A percentile compares a stretch with the other conserved stretches of the same genome.
These are phyloP conservation scores for Drosophila nikananu DNA, from an alignment of 1,140 invertebrate genomes.

Conservation along the genomic window DNA sequence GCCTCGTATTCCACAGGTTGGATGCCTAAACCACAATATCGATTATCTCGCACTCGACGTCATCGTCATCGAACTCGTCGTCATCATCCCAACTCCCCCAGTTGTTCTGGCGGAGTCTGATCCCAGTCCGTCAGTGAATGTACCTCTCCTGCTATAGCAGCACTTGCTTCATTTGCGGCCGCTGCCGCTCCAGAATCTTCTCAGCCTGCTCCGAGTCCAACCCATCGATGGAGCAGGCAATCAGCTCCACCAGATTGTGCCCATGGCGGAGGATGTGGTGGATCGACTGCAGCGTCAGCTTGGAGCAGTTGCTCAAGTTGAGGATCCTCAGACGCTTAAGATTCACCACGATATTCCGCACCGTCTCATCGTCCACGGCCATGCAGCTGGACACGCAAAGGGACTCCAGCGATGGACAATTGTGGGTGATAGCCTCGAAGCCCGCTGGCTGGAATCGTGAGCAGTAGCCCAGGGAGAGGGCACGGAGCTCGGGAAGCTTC, in stretches of 20 bases:
- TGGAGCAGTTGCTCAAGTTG: slow-evolving; percentile 67
- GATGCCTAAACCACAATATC: slow-evolving; percentile 50
- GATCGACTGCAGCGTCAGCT: slow-evolving; percentile 53
- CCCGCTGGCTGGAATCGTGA: slow-evolving; percentile 56
- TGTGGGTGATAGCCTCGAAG: slow-evolving; percentile 47
- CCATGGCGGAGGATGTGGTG: slow-evolving; percentile 55
- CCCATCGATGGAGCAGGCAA: slow-evolving; percentile 69
- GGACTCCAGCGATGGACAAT: slow-evolving; percentile 60
- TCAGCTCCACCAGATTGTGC: slow-evolving; percentile 52
- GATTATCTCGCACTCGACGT: slow-evolving; percentile 44
- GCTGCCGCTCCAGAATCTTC: slow-evolving; percentile 31
- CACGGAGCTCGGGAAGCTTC: slow-evolving; percentile 52
- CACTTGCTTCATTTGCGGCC: slow-evolving; percentile 63
- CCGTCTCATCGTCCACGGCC: slow-evolving; percentile 59
- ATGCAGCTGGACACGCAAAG: slow-evolving; percentile 66
- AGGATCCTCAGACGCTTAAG: slow-evolving; percentile 60
- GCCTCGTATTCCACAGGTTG: slow-evolving; percentile 32
- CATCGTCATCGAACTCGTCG: slow-evolving; percentile 32
- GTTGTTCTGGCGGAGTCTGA: slow-evolving; percentile 19
- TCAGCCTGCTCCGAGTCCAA: slow-evolving; percentile 57
- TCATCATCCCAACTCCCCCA: slow-evolving; percentile 49
- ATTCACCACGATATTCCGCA: slow-evolving; percentile 35
- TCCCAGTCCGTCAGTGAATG: slow-evolving; percentile 67
- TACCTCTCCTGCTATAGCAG: slow-evolving; percentile 75
- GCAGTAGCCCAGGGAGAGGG: slow-evolving; percentile 63